A percentile compares a stretch with the other conserved stretches of the same genome.
Evolutionary conservation across 2,113 vertebrate species (phyloP).

Genomic region (Morone chrysops): DNA sequence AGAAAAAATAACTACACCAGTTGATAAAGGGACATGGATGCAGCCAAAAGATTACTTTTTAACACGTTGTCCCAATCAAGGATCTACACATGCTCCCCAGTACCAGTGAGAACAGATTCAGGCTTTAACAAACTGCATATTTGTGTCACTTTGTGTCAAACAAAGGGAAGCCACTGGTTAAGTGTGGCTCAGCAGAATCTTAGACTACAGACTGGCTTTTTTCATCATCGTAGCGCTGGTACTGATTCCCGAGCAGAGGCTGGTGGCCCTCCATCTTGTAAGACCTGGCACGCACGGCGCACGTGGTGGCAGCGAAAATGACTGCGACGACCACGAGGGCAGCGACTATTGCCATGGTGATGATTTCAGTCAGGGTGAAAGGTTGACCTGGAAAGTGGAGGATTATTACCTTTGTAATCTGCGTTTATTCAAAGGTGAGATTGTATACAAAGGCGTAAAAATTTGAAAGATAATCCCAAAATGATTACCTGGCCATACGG

Average conservation of each 20-base stretch:
- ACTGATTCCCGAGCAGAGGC: conserved; percentile 92
- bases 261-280: conserved; percentile 87
- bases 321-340: conserved; percentile 89
- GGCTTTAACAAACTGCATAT: conserved; percentile 1
- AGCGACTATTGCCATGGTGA: conserved; percentile 89
- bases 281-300: conserved; percentile 83
- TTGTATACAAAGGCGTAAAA: neutral
- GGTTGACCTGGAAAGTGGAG: conserved; percentile 78
- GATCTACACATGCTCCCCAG: neutral
- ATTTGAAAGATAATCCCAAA: neutral
- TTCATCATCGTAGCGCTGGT: conserved; percentile 92
- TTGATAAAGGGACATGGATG: neutral
- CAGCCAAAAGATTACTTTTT: conserved; percentile 2
- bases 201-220: conserved; percentile 91
- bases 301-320: conserved; percentile 87
- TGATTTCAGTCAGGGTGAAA: conserved; percentile 90
- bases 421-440: neutral
- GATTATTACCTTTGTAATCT: neutral
- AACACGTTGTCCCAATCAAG: neutral
- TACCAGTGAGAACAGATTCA: conserved; percentile 8
- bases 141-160: neutral
- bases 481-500: conserved; percentile 91
- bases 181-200: conserved; percentile 18
- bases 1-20: neutral
- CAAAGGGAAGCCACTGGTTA: too few species aligned